Evolutionary conservation across 1,140 invertebrate species (phyloP), one percentile per base, ranked within the genome.

Genomic region (Megalonaias nervosa): DNA sequence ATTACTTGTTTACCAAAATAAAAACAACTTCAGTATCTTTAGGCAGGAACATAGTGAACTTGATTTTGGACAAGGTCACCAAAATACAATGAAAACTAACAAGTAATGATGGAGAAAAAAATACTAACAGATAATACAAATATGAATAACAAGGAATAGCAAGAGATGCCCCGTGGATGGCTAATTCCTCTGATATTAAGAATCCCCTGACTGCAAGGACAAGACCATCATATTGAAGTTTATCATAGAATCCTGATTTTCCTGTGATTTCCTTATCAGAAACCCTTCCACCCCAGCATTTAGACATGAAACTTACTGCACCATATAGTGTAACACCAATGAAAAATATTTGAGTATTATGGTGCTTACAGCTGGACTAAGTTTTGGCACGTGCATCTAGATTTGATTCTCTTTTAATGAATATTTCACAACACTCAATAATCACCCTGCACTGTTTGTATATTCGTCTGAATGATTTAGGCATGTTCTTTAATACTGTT

Each of bases 261-360:
- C 75, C 66, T 21, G 72, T 77, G 48, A 78, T 70, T 19, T 68
- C 26, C 67, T 75, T 80, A 62, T 82, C 82, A 58, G 80, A 81
- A 5, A 72, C 58, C 19, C 73, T 62, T 11, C 84, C 82, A 57
- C 74, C 82, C 82, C 80, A 83, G 1, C 64, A 69, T 17, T 78
- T 73, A n/a, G 81, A 84, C 2, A 82, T 23, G 68, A 81, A 81
- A 70, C 58, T 71, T 1, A 82, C 65, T 13, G 65, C 64, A 21
- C 76, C 81, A 58, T 77, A 67, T 56, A 80, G 84, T 31, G 77
- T 84, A 19, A 78, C 72, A 48, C 69, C 71, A 64, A 84, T 81
- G 60, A 82, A 64, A 69, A 75, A 71, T 62, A 80, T 81, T 16
- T 67, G 23, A 60, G 81, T 84, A 59, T 77, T 72, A 58, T 78